phyloP scores from a whole-genome alignment of 2,797 vertebrate species.

The Chelidonichthys spinosus region DNA sequence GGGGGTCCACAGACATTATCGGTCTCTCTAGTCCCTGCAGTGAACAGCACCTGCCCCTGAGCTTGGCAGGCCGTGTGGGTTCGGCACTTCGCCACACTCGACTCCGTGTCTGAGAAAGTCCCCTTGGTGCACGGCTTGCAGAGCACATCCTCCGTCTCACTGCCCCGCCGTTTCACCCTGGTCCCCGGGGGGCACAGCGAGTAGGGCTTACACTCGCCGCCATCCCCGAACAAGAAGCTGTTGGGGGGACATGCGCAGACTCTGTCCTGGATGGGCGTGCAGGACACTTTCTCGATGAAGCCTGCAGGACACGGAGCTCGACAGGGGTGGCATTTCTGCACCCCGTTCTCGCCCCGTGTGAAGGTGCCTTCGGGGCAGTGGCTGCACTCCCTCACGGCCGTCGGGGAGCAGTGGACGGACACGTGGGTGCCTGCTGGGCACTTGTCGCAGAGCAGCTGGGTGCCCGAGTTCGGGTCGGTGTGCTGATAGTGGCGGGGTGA shows the following conservation, averaged over 20 bases:
- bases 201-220: constrained; percentile 83
- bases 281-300: constrained; percentile 88
- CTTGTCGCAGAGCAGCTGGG: constrained; percentile 91
- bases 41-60: constrained; percentile 86
- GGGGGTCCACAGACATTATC: constrained; percentile 89
- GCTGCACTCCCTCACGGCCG: constrained; percentile 89
- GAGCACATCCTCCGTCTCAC: constrained; percentile 88
- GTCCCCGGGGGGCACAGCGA: constrained; percentile 89
- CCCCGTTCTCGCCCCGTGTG: constrained; percentile 92
- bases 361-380: constrained; percentile 89
- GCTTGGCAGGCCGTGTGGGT: constrained; percentile 89
- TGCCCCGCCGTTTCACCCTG: constrained; percentile 91
- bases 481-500: constrained; percentile 89
- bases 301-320: constrained; percentile 84
- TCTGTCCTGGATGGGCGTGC: constrained; percentile 89
- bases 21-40: constrained; percentile 86
- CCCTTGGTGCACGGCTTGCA: constrained; percentile 91
- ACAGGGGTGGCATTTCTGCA: constrained; percentile 92
- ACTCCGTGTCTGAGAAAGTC: constrained; percentile 91
- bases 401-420: constrained; percentile 89
- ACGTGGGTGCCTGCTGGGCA: constrained; percentile 96
- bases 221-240: constrained; percentile 73
- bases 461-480: constrained; percentile 85
- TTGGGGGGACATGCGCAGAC: constrained; percentile 89
- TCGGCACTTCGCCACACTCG: constrained; percentile 88